Conservation (phyloP, 2,888 invertebrate genomes). For the Ectemnius lituratus region DNA sequence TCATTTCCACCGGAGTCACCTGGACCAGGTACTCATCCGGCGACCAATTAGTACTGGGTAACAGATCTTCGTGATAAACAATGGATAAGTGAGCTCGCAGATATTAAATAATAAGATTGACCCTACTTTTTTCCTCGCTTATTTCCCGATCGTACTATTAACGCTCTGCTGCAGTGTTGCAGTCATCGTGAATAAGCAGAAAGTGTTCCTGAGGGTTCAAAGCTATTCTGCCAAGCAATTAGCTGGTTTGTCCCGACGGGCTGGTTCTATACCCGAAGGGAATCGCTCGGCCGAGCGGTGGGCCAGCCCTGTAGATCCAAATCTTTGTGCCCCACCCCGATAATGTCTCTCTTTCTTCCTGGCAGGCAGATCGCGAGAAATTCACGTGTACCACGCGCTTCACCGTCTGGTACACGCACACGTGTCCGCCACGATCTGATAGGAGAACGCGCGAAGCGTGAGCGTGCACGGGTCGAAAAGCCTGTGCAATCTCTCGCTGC, state of each 20-base stretch:
- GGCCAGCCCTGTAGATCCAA: slow-evolving; percentile 52
- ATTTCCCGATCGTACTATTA: too few relatives aligned
- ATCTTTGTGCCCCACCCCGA: slow-evolving; percentile 52
- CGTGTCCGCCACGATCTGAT: slow-evolving; percentile 6
- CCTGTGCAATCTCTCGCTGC: background rate
- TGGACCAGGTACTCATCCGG: background rate
- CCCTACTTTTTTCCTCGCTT: too few relatives aligned
- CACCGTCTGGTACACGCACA: slow-evolving; percentile 9
- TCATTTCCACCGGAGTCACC: background rate
- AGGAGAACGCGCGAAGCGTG: background rate
- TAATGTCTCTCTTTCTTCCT: slow-evolving; percentile 53
- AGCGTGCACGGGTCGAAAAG: background rate
- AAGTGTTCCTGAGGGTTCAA: slow-evolving; percentile 1
- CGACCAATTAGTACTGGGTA: slow-evolving; percentile 19
- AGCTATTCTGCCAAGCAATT: slow-evolving; percentile 15
- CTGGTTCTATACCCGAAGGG: background rate
- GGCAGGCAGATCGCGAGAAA: slow-evolving; percentile 31
- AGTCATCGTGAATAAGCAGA: background rate
- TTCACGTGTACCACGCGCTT: slow-evolving; percentile 22
- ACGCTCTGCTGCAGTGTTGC: too few relatives aligned
- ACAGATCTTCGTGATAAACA: background rate
- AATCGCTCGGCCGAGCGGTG: slow-evolving; percentile 12
- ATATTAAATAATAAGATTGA: too few relatives aligned
- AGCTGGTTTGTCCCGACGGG: slow-evolving; percentile 6
- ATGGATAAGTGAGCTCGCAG: background rate